phyloP scores from a whole-genome alignment of 2,797 vertebrate species.

The Chelidonichthys spinosus region DNA sequence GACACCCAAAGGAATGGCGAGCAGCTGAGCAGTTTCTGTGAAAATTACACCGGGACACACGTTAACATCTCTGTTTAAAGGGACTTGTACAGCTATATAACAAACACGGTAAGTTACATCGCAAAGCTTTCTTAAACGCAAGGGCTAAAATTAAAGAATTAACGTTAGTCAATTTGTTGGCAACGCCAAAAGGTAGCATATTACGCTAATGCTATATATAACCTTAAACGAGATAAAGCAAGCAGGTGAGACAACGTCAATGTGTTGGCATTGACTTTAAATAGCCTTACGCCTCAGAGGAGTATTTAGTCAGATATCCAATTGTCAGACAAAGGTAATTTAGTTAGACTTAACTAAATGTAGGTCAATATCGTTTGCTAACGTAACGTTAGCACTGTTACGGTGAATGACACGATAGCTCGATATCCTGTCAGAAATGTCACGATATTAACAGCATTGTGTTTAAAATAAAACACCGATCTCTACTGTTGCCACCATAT shows the following conservation, averaged over 20 bases:
- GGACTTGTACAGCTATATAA: neutral
- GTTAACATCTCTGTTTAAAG: constrained; percentile 10
- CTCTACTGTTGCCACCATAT: neutral
- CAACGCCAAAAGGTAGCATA: constrained; percentile 38
- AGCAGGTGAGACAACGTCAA: constrained; percentile 1
- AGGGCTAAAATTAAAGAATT: constrained; percentile 11
- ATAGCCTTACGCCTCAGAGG: accelerated
- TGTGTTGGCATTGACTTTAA: neutral
- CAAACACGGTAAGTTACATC: constrained; percentile 41
- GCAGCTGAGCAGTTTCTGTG: constrained; percentile 22
- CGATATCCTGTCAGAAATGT: neutral
- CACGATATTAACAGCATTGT: neutral
- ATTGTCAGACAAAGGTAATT: neutral
- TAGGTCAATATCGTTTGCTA: constrained; percentile 22
- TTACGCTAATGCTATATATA: constrained; percentile 47
- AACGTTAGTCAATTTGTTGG: constrained; percentile 41
- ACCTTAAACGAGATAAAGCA: neutral
- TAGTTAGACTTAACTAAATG: neutral
- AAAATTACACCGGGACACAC: neutral
- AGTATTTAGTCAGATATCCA: neutral
- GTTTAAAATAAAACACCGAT: accelerated
- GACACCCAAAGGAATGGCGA: constrained; percentile 43
- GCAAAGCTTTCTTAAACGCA: neutral
- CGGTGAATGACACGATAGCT: constrained; percentile 1
- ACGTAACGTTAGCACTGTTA: constrained; percentile 25